phyloP scores from a whole-genome alignment of 2,888 invertebrate species.

The Caenorhabditis auriculariae region DNA sequence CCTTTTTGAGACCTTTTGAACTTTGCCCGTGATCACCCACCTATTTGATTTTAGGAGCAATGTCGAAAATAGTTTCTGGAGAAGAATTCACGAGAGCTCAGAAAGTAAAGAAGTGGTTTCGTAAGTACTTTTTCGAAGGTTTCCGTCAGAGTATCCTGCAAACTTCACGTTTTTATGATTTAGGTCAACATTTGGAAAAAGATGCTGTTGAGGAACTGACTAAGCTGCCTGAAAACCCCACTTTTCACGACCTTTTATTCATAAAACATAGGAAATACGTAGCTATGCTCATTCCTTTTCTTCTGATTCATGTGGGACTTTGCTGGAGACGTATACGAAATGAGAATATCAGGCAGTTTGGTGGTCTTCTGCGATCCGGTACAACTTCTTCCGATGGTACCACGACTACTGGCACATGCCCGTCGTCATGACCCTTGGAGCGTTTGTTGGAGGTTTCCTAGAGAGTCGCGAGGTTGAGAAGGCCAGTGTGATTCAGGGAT shows the following conservation, averaged over 20 bases:
- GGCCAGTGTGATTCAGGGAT: no score
- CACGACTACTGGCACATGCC: constrained; percentile 60
- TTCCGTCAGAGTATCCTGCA: background rate
- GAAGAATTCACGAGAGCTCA: constrained; percentile 28
- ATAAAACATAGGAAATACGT: constrained; percentile 50
- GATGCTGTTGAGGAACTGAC: constrained; percentile 33
- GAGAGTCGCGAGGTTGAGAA: no score
- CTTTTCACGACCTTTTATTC: constrained; percentile 41
- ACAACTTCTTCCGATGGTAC: constrained; percentile 55
- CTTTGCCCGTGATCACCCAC: no score
- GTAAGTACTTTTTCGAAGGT: constrained; percentile 43
- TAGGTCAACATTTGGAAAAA: constrained; percentile 48
- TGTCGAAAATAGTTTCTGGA: no score
- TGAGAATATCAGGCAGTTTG: constrained; percentile 47
- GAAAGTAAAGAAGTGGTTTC: constrained; percentile 37
- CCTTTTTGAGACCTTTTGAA: no score
- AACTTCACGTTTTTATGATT: background rate
- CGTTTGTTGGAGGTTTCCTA: constrained; percentile 59
- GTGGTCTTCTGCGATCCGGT: constrained; percentile 59
- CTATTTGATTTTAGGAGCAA: no score
- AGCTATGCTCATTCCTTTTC: constrained; percentile 48
- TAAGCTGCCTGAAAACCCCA: constrained; percentile 32
- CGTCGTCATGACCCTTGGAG: constrained; percentile 63
- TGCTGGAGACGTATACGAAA: no score
- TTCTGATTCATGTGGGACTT: constrained; percentile 41